These are phyloP conservation scores for Mylabris sibirica DNA, from an alignment of 2,888 invertebrate species.

Conservation along the genomic window DNA sequence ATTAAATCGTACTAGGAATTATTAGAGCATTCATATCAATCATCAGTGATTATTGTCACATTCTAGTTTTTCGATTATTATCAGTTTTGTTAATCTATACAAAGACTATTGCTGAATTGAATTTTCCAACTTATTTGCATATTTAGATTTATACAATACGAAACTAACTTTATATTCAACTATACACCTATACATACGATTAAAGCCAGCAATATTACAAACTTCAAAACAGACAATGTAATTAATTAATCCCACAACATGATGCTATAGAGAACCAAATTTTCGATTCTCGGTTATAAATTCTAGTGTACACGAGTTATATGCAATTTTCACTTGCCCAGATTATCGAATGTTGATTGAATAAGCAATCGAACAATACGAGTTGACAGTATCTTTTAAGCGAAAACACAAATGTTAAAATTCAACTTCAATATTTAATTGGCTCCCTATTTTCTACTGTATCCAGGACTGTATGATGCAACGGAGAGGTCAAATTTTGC, in stretches of 20 bases:
- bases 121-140: constrained; percentile 4
- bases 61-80: neutral
- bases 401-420: too few species aligned
- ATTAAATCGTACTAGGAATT: constrained; percentile 22
- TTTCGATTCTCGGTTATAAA: constrained; percentile 14
- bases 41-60: constrained; percentile 20
- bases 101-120: constrained; percentile 10
- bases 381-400: too few species aligned
- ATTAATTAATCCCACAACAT: constrained; percentile 17
- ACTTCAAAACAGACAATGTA: constrained; percentile 17
- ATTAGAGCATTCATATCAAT: constrained; percentile 22
- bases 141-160: constrained; percentile 7
- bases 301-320: neutral
- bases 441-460: too few species aligned
- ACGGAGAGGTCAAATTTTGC: too few species aligned
- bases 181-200: neutral
- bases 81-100: neutral
- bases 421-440: too few species aligned
- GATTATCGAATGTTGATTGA: neutral
- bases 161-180: constrained; percentile 4
- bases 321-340: constrained; percentile 2
- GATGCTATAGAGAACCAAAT: constrained; percentile 13
- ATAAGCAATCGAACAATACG: neutral
- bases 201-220: neutral
- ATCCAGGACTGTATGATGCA: too few species aligned